These are phyloP conservation scores for Petrophora chlorosata DNA, from an alignment of 2,888 invertebrate species.

Conservation along the genomic window DNA sequence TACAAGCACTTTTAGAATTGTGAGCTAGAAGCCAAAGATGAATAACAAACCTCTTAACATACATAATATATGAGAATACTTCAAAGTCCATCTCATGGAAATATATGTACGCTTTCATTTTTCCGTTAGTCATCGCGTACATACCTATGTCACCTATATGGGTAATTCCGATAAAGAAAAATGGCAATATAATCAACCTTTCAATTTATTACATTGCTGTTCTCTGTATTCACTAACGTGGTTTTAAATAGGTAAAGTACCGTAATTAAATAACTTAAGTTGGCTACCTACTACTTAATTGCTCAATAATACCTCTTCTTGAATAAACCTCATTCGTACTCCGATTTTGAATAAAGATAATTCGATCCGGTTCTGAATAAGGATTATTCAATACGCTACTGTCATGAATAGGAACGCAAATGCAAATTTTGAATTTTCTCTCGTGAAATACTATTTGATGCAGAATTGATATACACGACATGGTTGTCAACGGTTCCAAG, in stretches of 20 bases:
- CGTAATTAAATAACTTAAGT: constrained; percentile 2
- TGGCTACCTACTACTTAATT: constrained; percentile 1
- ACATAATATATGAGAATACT: too few relatives aligned
- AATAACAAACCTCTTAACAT: constrained; percentile 6
- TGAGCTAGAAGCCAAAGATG: neutral
- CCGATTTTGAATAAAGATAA: neutral
- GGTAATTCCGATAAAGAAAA: constrained; percentile 23
- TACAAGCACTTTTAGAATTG: neutral
- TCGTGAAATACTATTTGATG: neutral
- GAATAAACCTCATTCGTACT: too few relatives aligned
- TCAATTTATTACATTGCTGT: constrained; percentile 20
- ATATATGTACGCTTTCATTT: too few relatives aligned
- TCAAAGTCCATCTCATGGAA: too few relatives aligned
- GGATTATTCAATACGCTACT: neutral
- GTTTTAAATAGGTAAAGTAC: constrained; percentile 24
- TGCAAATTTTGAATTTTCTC: constrained; percentile 8
- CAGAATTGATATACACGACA: neutral
- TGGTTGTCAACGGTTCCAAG: neutral
- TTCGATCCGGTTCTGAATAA: neutral
- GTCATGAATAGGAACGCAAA: neutral
- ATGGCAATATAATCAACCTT: constrained; percentile 24
- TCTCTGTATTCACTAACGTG: constrained; percentile 11
- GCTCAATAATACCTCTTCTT: too few relatives aligned
- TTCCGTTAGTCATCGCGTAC: constrained; percentile 16
- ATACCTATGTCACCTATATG: constrained; percentile 19